Base-by-base conservation (phyloP, 2,797 vertebrate species). In the Gymnoscopelus microlampas region DNA sequence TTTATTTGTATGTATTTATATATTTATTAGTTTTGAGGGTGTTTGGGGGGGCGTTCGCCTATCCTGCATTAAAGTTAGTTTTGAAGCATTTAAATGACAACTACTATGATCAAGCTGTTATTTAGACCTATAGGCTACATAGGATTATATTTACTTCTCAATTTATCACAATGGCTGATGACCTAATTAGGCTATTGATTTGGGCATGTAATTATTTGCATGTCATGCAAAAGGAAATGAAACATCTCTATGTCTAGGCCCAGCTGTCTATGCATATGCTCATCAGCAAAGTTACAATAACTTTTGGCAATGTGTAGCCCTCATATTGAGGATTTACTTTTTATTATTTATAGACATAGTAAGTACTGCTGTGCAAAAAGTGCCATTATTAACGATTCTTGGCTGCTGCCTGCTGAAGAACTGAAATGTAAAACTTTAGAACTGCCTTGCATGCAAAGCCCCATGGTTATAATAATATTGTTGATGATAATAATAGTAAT, bases 131-230 rank as follows among this genome's bases (percentile, higher is more conserved):
- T 39, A 35, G 35, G 35, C 35, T 35, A 35, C 35, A 35, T 19
- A 7, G 35, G 35, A 7, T 35, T 19, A 35, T 35, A 35, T 35
- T 35, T 35, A 35, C 6, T 35, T 50, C 49, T 58, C 57, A 53
- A 23, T 24, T 5, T 26, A 70, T 71, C 76, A 51, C 48, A 58
- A 66, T 74, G 73, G 73, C 47, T 15, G 4, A 23, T 44, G 63
- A 61, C 70, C 59, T 35, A 75, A 72, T 84, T 72, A 66, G 19
- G 26, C 55, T 49, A 68, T 74, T 56, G 60, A 73, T 81, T 60
- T 54, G 54, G 39, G 60, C 26, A 5, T 8, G 32, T 39, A 12
- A 39, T 15, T 19, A 19, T 19, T 19, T 39, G 14, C 32, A 61
- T 56, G 69, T 68, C 63, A 44, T 68, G 63, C 68, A 64, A 35